Evolutionary conservation across 1,140 invertebrate genomes (phyloP).

Genomic region (Hycleus cichorii): DNA sequence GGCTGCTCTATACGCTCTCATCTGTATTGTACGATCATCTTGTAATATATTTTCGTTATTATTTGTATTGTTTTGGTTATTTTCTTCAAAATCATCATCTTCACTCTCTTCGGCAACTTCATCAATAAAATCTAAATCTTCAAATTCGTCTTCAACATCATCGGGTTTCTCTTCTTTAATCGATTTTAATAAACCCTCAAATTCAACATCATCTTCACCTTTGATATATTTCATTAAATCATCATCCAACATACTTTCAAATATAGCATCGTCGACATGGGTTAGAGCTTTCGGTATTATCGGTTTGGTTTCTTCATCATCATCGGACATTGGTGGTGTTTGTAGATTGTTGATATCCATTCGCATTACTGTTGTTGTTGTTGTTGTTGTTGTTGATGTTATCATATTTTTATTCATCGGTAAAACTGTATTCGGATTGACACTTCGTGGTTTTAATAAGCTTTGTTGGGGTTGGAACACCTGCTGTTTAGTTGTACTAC

Average conservation of each 20-base stretch:
- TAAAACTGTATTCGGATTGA: constrained; percentile 14
- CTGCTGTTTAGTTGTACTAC: neutral
- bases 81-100: constrained; percentile 34
- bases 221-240: constrained; percentile 28
- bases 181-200: constrained; percentile 32
- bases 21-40: constrained; percentile 19
- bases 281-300: neutral
- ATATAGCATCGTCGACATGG: neutral
- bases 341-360: constrained; percentile 1
- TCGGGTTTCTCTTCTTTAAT: constrained; percentile 26
- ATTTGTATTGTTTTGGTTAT: constrained; percentile 9
- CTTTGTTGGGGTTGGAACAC: constrained; percentile 7
- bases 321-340: constrained; percentile 42
- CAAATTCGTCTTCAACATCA: neutral
- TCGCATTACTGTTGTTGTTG: constrained; percentile 18
- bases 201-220: constrained; percentile 30
- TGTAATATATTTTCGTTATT: constrained; percentile 9
- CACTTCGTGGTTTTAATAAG: constrained; percentile 23
- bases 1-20: constrained; percentile 19
- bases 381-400: constrained; percentile 15
- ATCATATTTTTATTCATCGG: constrained; percentile 8
- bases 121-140: constrained; percentile 18
- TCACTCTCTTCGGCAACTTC: constrained; percentile 25
- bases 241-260: constrained; percentile 16
- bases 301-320: constrained; percentile 29